Base-by-base conservation (phyloP, 2,797 vertebrate species). In the Anableps anableps region DNA sequence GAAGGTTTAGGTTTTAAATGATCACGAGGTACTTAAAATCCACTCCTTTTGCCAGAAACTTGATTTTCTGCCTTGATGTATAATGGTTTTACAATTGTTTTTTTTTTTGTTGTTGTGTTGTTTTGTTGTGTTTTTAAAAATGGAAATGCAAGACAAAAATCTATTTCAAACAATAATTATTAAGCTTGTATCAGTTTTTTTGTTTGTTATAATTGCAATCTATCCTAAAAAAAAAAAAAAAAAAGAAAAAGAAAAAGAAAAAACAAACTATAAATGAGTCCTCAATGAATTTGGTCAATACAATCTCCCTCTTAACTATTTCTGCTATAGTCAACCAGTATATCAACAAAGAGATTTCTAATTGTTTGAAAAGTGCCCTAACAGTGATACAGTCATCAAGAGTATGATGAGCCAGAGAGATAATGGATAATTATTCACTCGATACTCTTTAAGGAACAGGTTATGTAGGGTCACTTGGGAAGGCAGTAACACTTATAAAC, bases 371-470 rank as follows among this genome's bases (percentile, higher is more conserved):
- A 78, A 48, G 77, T 36, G 75, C 21, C 45, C 47, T 4, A 45
- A 47, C 76, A n/a, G 38, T 80, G 73, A 85, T 78, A 79, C 55
- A 45, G 47, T 75, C 76, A 79, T 84, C 75, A 79, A 3, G 60
- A 68, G 48, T n/a, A 79, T 85, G 89, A 90, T 86, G 88, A 91
- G 86, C 77, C 85, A 43, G 13, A n/a, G 71, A 83, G 79, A 86
- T 86, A 31, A 85, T 78, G 11, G 78, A 70, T 87, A 88, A 92
- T 92, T 85, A 89, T 80, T 85, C 4, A 51, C 84, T 84, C 50
- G 29, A 50, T 62, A 51, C 50, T 76, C 64, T 80, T 79, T 82
- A 45, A 86, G 43, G 60, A 78, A 78, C 58, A 74, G 10, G 75
- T 77, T 77, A 86, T 64, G 31, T 76, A 74, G 48, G 17, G 34